These are phyloP conservation scores for Pterois miles DNA, from an alignment of 2,797 vertebrate genomes.

Conservation along the genomic window DNA sequence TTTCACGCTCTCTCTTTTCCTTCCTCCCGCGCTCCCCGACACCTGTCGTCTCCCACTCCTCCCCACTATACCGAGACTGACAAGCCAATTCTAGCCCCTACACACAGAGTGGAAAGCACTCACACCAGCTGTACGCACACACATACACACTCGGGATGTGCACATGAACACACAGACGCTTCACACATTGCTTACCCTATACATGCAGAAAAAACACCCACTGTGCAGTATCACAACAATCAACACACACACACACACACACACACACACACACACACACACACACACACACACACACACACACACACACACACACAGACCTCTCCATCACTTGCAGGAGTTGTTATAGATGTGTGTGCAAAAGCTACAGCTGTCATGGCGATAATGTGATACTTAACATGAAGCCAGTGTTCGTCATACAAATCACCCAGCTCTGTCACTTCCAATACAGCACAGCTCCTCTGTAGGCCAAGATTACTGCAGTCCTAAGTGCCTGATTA, in stretches of 20 bases:
- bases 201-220: slow-evolving; percentile 22
- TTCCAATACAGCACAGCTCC: slow-evolving; percentile 43
- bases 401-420: slow-evolving; percentile 53
- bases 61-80: slow-evolving; percentile 69
- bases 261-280: slow-evolving; percentile 29
- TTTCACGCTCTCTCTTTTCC: slow-evolving; percentile 40
- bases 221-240: slow-evolving; percentile 30
- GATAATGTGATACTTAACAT: slow-evolving; percentile 68
- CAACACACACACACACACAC: slow-evolving; percentile 26
- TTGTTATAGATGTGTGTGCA: slow-evolving; percentile 21
- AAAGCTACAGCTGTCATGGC: slow-evolving; percentile 63
- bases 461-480: slow-evolving; percentile 41
- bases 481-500: slow-evolving; percentile 48
- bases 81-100: slow-evolving; percentile 68
- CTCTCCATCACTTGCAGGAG: slow-evolving; percentile 24
- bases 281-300: slow-evolving; percentile 29
- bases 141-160: slow-evolving; percentile 18
- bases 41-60: slow-evolving; percentile 68
- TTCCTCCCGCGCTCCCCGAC: slow-evolving; percentile 40
- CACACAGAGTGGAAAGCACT: slow-evolving; percentile 51
- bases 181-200: slow-evolving; percentile 25
- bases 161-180: slow-evolving; percentile 13
- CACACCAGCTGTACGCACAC: slow-evolving; percentile 20
- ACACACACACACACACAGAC: slow-evolving; percentile 28
- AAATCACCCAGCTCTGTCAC: slow-evolving; percentile 61